phyloP scores from a whole-genome alignment of 2,113 vertebrate species.

The Orthonyx spaldingii region DNA sequence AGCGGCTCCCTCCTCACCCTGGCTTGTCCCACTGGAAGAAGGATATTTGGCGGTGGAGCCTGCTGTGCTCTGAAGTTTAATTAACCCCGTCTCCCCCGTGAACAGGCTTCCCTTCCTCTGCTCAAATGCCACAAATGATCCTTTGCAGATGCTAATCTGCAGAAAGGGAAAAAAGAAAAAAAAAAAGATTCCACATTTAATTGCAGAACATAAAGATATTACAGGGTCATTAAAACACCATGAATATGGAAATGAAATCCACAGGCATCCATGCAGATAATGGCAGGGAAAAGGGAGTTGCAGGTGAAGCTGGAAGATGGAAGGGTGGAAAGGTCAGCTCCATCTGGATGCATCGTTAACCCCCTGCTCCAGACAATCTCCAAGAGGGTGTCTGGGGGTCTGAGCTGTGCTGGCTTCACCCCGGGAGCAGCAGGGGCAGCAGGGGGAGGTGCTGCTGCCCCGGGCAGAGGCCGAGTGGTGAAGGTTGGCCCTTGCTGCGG shows the following conservation, averaged over 20 bases:
- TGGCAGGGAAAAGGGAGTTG: neutral
- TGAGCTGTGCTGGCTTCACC: neutral
- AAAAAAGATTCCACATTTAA: slow-evolving; percentile 8
- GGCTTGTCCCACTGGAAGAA: neutral
- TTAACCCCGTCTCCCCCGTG: neutral
- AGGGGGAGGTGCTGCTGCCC: neutral
- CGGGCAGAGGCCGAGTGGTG: fast-evolving
- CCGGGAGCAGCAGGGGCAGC: fast-evolving
- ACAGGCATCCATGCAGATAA: slow-evolving; percentile 24
- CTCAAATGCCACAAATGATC: slow-evolving; percentile 1
- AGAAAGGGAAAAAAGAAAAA: neutral
- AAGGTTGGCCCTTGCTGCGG: neutral
- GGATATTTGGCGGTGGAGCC: neutral
- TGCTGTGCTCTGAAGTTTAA: neutral
- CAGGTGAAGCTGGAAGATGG: slow-evolving; percentile 28
- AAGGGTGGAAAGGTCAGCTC: neutral
- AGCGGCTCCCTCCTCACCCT: neutral
- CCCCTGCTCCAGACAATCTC: neutral
- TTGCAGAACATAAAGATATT: slow-evolving; percentile 48
- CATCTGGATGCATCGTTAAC: neutral
- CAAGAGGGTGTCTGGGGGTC: neutral
- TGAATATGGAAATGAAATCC: slow-evolving; percentile 65
- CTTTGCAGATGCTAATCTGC: slow-evolving; percentile 28
- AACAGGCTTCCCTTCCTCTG: neutral
- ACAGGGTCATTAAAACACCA: slow-evolving; percentile 48